Conservation (phyloP, 2,888 invertebrate species). For the Spilarctia lutea region DNA sequence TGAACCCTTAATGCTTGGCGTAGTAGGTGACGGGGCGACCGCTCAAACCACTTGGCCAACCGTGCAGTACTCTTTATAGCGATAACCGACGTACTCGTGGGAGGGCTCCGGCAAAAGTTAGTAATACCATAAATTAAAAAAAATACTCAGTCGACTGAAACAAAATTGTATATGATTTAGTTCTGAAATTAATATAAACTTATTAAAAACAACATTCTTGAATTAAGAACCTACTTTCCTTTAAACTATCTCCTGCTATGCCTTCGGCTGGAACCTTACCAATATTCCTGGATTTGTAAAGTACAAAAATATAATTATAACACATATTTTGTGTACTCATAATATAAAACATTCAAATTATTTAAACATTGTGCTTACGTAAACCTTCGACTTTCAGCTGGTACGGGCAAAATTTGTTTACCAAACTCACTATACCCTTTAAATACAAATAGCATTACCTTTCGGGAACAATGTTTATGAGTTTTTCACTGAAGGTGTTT, state of each 20-base stretch:
- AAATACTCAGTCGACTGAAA: too few relatives aligned
- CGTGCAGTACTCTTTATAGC: too few relatives aligned
- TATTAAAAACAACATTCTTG: too few relatives aligned
- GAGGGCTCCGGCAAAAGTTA: too few relatives aligned
- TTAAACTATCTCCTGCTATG: background rate
- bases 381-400: slow-evolving; percentile 36
- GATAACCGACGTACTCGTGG: too few relatives aligned
- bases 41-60: too few relatives aligned
- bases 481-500: slow-evolving; percentile 56
- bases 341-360: background rate
- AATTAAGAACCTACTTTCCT: too few relatives aligned
- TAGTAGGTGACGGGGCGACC: too few relatives aligned
- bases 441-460: slow-evolving; percentile 66
- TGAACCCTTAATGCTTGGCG: too few relatives aligned
- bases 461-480: slow-evolving; percentile 63
- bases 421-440: slow-evolving; percentile 55
- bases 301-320: background rate
- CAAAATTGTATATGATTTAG: too few relatives aligned
- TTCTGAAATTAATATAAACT: too few relatives aligned
- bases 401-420: slow-evolving; percentile 47
- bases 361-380: background rate
- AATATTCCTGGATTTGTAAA: background rate
- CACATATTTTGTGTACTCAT: background rate
- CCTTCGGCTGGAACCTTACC: background rate
- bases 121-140: background rate